Evolutionary conservation across 2,888 invertebrate genomes (phyloP), one percentile per base, ranked within the genome.

Genomic region (Isotomurus palustris): DNA sequence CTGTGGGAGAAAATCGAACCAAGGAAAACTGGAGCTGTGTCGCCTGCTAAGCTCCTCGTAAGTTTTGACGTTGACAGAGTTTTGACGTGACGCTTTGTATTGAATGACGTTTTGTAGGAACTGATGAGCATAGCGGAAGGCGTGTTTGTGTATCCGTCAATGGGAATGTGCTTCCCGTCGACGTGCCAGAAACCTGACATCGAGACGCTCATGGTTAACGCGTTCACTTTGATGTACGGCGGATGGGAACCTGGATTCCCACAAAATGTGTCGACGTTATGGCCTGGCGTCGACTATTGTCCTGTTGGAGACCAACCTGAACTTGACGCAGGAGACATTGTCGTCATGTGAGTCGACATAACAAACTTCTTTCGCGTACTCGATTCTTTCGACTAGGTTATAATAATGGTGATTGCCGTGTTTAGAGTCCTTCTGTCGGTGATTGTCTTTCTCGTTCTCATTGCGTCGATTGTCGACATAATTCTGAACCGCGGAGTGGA

Each of bases 121-220:
- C 17, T 41, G 36, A 50, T 50, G n/a, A 51, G 32, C n/a, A 21
- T 25, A 19, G 3, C 19, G 21, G 21, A 14, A 3, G 32, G 47
- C 14, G 25, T 60, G 1, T 4, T 27, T 14, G 21, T 53, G 10
- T 44, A 45, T 10, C 68, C 68, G 0, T 53, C 63, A 1, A 29
- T 66, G 1, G 65, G 58, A 10, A 41, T 56, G 14, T 70, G 69
- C 43, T 36, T 78, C 24, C 79, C 79, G 14, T 72, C 75, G 27
- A 72, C 75, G 2, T 79, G 80, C 66, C 66, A 68, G 8, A 54
- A 71, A 2, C 48, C 67, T 1, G 76, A 77, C 35, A 68, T 77
- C 2, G 61, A 73, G 27, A 53, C 57, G 14, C 73, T 75, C 60
- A 73, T 75, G 55, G 70, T 72, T 28, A 72, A 72, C 60, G 70